phyloP scores from a whole-genome alignment of 2,888 invertebrate genomes.

The Idaea straminata region DNA sequence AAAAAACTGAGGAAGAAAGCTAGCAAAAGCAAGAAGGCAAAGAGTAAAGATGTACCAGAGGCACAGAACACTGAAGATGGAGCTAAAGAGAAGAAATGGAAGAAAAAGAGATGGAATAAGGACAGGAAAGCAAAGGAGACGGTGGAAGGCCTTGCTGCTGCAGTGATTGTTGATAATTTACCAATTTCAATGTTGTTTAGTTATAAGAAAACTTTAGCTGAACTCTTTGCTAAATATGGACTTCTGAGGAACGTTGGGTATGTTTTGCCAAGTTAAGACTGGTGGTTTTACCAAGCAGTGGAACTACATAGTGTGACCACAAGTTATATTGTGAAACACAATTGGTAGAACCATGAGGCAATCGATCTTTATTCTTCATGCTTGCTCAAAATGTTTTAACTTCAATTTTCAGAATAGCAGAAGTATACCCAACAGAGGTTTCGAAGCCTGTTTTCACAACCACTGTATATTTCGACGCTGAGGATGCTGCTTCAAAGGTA shows the following conservation, averaged over 20 bases:
- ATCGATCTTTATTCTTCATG: too few relatives aligned
- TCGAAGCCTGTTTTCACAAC: slow-evolving; percentile 62
- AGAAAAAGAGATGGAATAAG: slow-evolving; percentile 66
- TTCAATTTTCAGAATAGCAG: slow-evolving; percentile 52
- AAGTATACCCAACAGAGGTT: slow-evolving; percentile 55
- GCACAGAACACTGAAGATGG: slow-evolving; percentile 36
- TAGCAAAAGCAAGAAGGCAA: slow-evolving; percentile 41
- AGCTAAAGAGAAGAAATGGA: slow-evolving; percentile 60
- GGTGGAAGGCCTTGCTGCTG: slow-evolving; percentile 33
- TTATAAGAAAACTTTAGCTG: slow-evolving; percentile 54
- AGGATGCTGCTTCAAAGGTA: slow-evolving; percentile 56
- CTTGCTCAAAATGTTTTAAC: slow-evolving; percentile 2
- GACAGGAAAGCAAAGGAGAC: slow-evolving; percentile 47
- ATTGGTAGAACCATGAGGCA: too few relatives aligned
- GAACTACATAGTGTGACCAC: too few relatives aligned
- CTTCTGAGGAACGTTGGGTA: slow-evolving; percentile 61
- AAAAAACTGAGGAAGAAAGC: slow-evolving; percentile 47
- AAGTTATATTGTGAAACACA: too few relatives aligned
- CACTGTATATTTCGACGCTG: slow-evolving; percentile 53
- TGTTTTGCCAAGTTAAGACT: slow-evolving; percentile 17
- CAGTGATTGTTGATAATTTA: slow-evolving; percentile 59
- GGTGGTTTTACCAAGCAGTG: too few relatives aligned
- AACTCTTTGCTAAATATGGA: slow-evolving; percentile 60
- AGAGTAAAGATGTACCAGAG: slow-evolving; percentile 30
- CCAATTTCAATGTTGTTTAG: slow-evolving; percentile 53